Evolutionary conservation across 2,888 invertebrate species (phyloP).

Genomic region (Nomada fabriciana): DNA sequence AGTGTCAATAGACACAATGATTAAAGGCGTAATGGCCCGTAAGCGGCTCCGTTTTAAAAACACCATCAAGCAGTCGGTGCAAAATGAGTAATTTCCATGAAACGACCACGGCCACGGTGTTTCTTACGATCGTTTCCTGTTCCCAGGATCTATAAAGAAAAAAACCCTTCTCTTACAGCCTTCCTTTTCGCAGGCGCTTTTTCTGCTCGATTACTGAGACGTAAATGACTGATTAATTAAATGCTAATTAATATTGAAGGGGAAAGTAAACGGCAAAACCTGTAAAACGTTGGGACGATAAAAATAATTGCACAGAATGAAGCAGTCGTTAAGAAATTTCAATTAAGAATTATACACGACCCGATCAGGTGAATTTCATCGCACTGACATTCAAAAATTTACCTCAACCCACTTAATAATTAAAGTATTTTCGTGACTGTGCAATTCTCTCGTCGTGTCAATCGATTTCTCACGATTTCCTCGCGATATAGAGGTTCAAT

Average conservation of each 20-base stretch:
- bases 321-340: not conserved
- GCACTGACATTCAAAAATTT: too few species aligned
- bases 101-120: slow-evolving; percentile 30
- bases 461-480: not conserved
- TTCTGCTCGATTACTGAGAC: not conserved
- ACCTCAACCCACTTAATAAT: too few species aligned
- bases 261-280: not conserved
- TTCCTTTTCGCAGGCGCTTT: not conserved
- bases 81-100: slow-evolving; percentile 33
- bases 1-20: not conserved
- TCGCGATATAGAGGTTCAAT: not conserved
- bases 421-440: too few species aligned
- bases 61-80: not conserved
- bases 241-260: not conserved
- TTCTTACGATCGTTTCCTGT: slow-evolving; percentile 17
- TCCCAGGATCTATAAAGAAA: not conserved
- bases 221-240: not conserved
- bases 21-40: not conserved
- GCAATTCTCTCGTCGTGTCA: too few species aligned
- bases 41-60: not conserved
- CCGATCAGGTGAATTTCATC: too few species aligned
- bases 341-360: too few species aligned
- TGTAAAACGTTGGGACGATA: not conserved
- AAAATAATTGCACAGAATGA: not conserved
- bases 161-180: not conserved